These are phyloP conservation scores for Acleris emargana DNA, from an alignment of 2,888 invertebrate genomes.

Conservation along the genomic window DNA sequence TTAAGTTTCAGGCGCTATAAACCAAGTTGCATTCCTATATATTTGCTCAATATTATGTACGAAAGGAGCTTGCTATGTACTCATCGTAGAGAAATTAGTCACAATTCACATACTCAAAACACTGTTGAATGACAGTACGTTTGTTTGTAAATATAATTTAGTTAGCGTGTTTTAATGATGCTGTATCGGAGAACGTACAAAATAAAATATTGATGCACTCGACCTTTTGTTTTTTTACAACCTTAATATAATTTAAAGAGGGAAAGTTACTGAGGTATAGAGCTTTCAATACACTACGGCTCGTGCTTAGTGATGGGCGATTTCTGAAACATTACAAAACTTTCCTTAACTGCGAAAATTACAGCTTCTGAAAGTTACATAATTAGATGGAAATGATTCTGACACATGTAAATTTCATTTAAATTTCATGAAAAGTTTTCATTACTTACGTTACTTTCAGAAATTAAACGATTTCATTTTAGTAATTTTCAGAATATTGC, in stretches of 20 bases:
- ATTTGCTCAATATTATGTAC: conserved; percentile 47
- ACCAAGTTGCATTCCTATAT: conserved; percentile 41
- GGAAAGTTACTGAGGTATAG: too few species aligned
- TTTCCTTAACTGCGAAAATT: too few species aligned
- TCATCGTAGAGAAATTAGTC: conserved; percentile 68
- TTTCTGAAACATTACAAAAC: too few species aligned
- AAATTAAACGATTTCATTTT: too few species aligned
- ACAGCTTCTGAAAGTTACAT: too few species aligned
- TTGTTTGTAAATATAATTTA: conserved; percentile 58
- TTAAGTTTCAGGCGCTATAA: background rate
- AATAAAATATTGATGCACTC: conserved; percentile 80
- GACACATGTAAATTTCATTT: too few species aligned
- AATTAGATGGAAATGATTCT: too few species aligned
- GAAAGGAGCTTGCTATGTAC: conserved; percentile 43
- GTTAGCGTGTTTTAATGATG: conserved; percentile 57
- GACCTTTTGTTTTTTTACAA: conserved; percentile 55
- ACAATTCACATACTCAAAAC: conserved; percentile 66
- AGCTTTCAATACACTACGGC: too few species aligned
- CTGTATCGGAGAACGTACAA: conserved; percentile 74
- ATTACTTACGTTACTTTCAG: too few species aligned
- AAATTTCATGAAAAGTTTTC: too few species aligned
- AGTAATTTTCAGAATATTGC: too few species aligned
- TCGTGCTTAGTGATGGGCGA: too few species aligned
- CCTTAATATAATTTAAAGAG: background rate
- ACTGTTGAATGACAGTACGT: conserved; percentile 39